These are phyloP conservation scores for Chloroceryle amazona DNA, from an alignment of 2,797 vertebrate genomes.

Conservation along the genomic window DNA sequence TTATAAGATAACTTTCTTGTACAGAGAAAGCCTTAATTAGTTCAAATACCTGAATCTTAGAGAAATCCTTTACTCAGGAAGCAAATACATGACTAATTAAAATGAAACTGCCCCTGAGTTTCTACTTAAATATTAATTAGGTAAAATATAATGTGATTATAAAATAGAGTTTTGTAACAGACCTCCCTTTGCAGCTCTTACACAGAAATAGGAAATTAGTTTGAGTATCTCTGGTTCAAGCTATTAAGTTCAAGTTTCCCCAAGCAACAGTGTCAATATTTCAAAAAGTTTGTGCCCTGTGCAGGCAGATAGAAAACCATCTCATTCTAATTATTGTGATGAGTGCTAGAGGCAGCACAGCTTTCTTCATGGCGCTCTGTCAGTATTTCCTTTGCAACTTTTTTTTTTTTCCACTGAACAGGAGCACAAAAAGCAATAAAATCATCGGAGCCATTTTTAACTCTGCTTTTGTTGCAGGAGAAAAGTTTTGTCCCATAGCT, in stretches of 20 bases:
- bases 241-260: neutral
- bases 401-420: neutral
- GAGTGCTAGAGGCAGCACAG: neutral
- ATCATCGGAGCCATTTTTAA: neutral
- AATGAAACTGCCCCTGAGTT: neutral
- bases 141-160: neutral
- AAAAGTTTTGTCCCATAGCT: neutral
- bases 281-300: neutral
- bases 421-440: neutral
- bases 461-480: neutral
- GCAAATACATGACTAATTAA: neutral
- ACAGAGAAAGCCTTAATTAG: neutral
- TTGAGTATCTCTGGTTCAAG: neutral
- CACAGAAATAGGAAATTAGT: neutral
- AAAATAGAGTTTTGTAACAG: neutral
- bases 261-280: neutral
- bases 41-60: neutral
- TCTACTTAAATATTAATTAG: neutral
- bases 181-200: neutral
- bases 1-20: neutral
- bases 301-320: neutral
- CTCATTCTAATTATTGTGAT: conserved; percentile 35
- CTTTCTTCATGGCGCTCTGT: neutral
- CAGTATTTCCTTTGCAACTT: conserved; percentile 19
- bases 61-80: neutral